These are phyloP conservation scores for Drosophila albomicans DNA, from an alignment of 1,140 invertebrate species.

Conservation along the genomic window DNA sequence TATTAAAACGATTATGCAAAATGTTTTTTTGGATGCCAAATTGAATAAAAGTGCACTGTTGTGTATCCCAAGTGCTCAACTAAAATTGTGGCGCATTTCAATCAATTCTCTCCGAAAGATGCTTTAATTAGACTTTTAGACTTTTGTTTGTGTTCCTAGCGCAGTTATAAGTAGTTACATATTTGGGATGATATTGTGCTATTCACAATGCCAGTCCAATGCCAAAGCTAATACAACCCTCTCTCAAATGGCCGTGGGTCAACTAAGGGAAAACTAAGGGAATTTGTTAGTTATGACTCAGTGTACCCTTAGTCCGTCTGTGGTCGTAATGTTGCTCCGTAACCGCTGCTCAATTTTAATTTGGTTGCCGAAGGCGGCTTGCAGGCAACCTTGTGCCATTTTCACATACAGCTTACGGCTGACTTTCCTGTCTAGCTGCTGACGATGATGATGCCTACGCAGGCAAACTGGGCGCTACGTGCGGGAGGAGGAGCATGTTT, in stretches of 20 bases:
- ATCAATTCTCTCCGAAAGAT: constrained; percentile 22
- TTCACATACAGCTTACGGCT: constrained; percentile 43
- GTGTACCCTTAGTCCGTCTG: not conserved
- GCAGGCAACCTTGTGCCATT: constrained; percentile 69
- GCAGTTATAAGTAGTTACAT: not conserved
- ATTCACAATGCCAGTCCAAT: not conserved
- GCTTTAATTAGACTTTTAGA: not conserved
- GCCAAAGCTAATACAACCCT: constrained; percentile 23
- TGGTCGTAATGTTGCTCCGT: not conserved
- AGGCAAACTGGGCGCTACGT: constrained; percentile 38
- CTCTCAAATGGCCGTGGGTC: constrained; percentile 27
- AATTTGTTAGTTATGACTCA: constrained; percentile 7
- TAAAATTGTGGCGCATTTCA: constrained; percentile 46
- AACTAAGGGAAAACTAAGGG: constrained; percentile 22
- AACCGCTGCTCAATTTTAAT: constrained; percentile 52
- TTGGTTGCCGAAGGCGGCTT: constrained; percentile 41
- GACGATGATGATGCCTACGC: constrained; percentile 51
- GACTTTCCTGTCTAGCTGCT: constrained; percentile 63
- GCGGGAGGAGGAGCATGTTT: constrained; percentile 24
- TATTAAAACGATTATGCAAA: constrained; percentile 82
- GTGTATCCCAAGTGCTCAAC: constrained; percentile 29
- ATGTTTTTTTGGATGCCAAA: constrained; percentile 54
- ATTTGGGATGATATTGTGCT: not conserved
- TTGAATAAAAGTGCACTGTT: constrained; percentile 60
- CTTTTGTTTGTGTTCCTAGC: not conserved